phyloP scores from a whole-genome alignment of 2,797 vertebrate genomes.

The Dermochelys coriacea region DNA sequence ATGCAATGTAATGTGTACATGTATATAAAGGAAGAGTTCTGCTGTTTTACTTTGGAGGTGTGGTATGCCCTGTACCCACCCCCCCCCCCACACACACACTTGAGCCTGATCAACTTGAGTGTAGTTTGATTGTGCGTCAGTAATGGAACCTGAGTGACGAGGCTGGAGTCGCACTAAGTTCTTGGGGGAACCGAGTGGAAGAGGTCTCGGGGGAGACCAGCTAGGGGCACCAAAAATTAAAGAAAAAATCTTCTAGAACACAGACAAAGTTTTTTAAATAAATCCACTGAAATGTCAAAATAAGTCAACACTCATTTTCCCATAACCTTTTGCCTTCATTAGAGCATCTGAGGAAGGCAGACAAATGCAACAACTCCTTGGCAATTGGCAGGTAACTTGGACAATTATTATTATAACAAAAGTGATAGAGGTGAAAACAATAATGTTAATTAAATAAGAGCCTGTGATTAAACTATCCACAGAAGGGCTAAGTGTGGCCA shows the following conservation, averaged over 20 bases:
- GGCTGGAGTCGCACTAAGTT: neutral
- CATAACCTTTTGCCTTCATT: neutral
- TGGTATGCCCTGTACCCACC: neutral
- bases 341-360: neutral
- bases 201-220: neutral
- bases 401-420: neutral
- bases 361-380: neutral
- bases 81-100: neutral
- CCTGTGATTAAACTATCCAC: neutral
- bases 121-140: neutral
- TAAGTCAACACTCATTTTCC: neutral
- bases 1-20: neutral
- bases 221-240: neutral
- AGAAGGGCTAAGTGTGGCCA: neutral
- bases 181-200: neutral
- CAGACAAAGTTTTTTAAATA: neutral
- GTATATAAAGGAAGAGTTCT: neutral
- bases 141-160: neutral
- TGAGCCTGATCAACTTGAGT: neutral
- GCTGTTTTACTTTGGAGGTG: neutral
- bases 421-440: neutral
- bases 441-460: neutral
- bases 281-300: neutral
- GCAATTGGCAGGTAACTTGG: neutral
- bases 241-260: neutral